Evolutionary conservation across 2,113 vertebrate species (phyloP).

Genomic region (Podocnemis expansa): DNA sequence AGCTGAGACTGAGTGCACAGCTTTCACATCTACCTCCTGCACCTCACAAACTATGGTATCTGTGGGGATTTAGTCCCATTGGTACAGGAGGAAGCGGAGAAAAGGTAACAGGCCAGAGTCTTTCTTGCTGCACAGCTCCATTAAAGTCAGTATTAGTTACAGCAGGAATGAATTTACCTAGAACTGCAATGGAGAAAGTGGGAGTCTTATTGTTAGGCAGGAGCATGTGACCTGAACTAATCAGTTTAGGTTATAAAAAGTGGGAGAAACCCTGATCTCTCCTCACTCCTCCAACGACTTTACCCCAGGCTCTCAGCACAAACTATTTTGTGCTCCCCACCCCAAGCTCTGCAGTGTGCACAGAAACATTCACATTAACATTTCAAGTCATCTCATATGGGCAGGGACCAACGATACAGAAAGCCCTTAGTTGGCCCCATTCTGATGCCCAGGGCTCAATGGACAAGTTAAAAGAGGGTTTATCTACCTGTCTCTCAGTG

Average conservation of each 20-base stretch:
- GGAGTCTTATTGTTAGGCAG: background rate
- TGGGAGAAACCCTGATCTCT: background rate
- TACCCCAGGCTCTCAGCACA: background rate
- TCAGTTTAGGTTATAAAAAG: background rate
- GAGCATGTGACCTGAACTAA: background rate
- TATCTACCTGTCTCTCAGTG: background rate
- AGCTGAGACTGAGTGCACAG: background rate
- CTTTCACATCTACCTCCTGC: background rate
- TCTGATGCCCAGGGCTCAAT: accelerated
- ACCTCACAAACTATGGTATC: background rate
- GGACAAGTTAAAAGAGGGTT: background rate
- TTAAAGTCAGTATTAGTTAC: background rate
- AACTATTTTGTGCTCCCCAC: accelerated
- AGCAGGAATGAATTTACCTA: background rate
- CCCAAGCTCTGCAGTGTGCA: accelerated
- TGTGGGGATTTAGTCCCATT: background rate
- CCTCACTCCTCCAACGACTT: too few relatives aligned
- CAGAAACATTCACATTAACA: too few relatives aligned
- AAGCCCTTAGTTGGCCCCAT: background rate
- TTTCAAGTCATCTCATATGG: background rate
- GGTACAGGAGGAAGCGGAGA: background rate
- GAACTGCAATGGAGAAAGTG: background rate
- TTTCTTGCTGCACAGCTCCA: background rate
- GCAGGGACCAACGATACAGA: background rate
- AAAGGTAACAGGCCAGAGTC: background rate